Base-by-base conservation (phyloP, 2,113 vertebrate species). In the Ptyas mucosa region DNA sequence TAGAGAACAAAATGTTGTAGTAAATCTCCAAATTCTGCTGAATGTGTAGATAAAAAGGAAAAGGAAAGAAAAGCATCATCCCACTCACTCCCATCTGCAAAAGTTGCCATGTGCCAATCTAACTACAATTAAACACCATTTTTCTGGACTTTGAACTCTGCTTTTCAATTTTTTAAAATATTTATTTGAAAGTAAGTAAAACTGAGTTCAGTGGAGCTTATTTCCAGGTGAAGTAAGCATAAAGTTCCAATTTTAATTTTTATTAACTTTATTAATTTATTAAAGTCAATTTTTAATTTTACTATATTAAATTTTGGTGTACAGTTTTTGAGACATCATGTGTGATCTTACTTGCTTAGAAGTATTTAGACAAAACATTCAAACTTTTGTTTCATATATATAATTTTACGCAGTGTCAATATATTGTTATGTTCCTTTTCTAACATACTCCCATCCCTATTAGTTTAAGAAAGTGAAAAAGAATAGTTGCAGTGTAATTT, bases 301-400 rank as follows among this genome's bases (percentile, higher is more conserved):
- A 94, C 87, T 90, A 95, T 95, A 96, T 94, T 95, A 94, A 95
- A 95, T 69, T 69, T 81, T 94, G 53, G 75, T 92, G 89, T 90
- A 94, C 11, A 58, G 89, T 94, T 93, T 96, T 97, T 51, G 43
- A 39, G 15, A 81, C 2, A 8, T 81, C n/a, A 75, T 34, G 5
- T 34, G 29, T 34, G 15, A 75, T 81, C 69, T 81, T 20, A 20
- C 6, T 81, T 81, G 15, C 69, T 81, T 81, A 39, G 34, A 81
- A 20, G 1, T 39, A 7, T 81, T 81, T 81, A 39, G 29, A 39
- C 15, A 39, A 39, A 39, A 81, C 18, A 39, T 81, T 34, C 69
- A 81, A 39, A 39, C 1, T 20, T 20, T 81, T 39, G 69, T 34
- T 39, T 39, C 69, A 39, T 81, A 39, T 39, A 39, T 20, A 39